Evolutionary conservation across 2,113 vertebrate genomes (phyloP).

Genomic region (Melospiza melodia): DNA sequence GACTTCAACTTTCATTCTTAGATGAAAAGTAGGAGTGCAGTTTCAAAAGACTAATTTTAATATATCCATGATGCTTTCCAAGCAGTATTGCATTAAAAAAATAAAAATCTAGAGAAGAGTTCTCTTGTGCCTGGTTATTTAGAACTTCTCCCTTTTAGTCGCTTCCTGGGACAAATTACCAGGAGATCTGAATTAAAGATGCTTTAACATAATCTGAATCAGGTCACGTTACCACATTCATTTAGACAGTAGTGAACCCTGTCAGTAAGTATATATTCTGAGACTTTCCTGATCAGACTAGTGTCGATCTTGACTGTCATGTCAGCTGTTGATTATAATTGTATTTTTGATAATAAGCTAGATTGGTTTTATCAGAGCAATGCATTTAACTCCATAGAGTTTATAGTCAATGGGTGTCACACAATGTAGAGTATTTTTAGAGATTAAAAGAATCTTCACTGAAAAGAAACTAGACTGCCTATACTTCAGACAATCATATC

Average conservation of each 20-base stretch:
- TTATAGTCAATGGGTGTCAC: not conserved
- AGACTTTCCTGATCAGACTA: not conserved
- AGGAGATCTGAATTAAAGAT: not conserved
- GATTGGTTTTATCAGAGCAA: not conserved
- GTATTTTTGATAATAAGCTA: not conserved
- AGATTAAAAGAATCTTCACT: not conserved
- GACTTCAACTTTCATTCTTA: not conserved
- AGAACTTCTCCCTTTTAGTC: not conserved
- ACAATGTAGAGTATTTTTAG: not conserved
- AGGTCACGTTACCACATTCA: not conserved
- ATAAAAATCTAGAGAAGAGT: not conserved
- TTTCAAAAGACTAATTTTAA: not conserved
- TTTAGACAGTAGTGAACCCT: not conserved
- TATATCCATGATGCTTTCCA: not conserved
- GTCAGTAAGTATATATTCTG: not conserved
- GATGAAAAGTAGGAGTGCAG: not conserved
- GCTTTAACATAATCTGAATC: not conserved
- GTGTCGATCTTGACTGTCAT: not conserved
- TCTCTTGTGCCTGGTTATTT: not conserved
- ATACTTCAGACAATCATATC: not conserved
- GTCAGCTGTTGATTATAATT: not conserved
- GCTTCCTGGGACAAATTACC: not conserved
- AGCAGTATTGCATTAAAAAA: not conserved
- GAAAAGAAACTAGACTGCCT: not conserved
- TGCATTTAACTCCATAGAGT: not conserved